These are phyloP conservation scores for Drosophila obscura DNA, from an alignment of 1,140 invertebrate genomes.

Conservation along the genomic window DNA sequence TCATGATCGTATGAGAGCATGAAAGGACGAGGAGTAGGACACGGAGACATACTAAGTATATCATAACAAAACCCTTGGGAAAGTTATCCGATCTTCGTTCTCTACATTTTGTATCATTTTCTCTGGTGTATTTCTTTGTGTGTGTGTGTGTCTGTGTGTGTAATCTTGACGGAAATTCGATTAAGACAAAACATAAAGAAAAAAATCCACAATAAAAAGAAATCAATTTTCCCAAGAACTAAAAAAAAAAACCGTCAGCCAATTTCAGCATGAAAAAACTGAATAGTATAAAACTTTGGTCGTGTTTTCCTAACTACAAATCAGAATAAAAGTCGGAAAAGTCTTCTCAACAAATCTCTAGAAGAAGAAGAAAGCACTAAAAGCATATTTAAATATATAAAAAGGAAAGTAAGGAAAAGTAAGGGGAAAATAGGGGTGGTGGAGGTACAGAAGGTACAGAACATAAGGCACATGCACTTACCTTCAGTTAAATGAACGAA, in stretches of 20 bases:
- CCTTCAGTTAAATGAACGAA: slow-evolving; percentile 97
- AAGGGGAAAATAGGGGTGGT: slow-evolving; percentile 39
- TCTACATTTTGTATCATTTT: slow-evolving; percentile 29
- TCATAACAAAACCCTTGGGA: slow-evolving; percentile 22
- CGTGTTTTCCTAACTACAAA: slow-evolving; percentile 54
- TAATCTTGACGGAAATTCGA: slow-evolving; percentile 58
- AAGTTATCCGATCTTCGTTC: slow-evolving; percentile 26
- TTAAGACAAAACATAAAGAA: slow-evolving; percentile 19
- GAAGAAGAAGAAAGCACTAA: slow-evolving; percentile 60
- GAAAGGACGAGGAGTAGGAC: slow-evolving; percentile 19
- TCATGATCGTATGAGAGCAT: slow-evolving; percentile 35
- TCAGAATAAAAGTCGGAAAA: slow-evolving; percentile 39
- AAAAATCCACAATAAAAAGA: slow-evolving; percentile 11
- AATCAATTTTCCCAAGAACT: slow-evolving; percentile 12
- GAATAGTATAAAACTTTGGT: slow-evolving; percentile 18
- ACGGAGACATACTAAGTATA: slow-evolving; percentile 13
- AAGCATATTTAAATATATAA: slow-evolving; percentile 47
- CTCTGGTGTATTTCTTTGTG: slow-evolving; percentile 61
- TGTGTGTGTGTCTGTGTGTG: slow-evolving; percentile 72
- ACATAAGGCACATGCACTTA: slow-evolving; percentile 86
- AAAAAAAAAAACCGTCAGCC: slow-evolving; percentile 22
- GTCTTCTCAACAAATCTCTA: slow-evolving; percentile 47
- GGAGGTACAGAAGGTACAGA: slow-evolving; percentile 33
- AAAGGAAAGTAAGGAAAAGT: slow-evolving; percentile 25
- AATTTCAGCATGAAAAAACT: slow-evolving; percentile 50